Evolutionary conservation across 2,797 vertebrate species (phyloP), one percentile per base, ranked within the genome.

Genomic region (Anas capensis): DNA sequence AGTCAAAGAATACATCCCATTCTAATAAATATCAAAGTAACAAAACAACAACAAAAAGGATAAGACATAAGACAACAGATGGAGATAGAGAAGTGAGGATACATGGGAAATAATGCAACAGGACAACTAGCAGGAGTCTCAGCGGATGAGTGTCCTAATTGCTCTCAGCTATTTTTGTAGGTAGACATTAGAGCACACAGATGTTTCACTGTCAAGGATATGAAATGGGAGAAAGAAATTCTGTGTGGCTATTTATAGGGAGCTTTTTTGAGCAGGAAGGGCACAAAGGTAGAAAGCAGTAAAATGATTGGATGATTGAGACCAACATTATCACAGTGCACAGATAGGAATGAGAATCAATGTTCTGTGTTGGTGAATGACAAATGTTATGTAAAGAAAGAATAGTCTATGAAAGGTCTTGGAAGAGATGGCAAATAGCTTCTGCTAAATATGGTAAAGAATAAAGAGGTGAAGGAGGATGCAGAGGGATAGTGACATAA

Each of bases 341-440:
- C 44, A 80, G 72, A 64, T 68, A 83, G 77, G 75, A 87, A 56
- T 18, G 10, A 23, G 33, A 93, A 91, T 64, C 84, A 68, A 31
- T 93, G 53, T 68, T 92, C 89, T 91, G 23, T 49, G 26, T 53
- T 88, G 65, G 14, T 68, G 57, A 91, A 83, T 80, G 87, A 82
- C 81, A 91, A 86, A 77, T 53, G 31, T 9, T 70, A 82, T 36
- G 60, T 88, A 88, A 94, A 92, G 75, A 85, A 82, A 75, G 68
- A 88, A 66, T 27, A 85, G 38, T 44, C 48, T 81, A 5, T 83
- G 61, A 88, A 86, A 73, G 12, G 38, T 84, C 66, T 88, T 90
- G 44, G 65, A 89, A 88, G 40, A 85, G 40, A 66, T 57, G 38
- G 58, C 8, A 36, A 82, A 42, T 48, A 82, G 36, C 18, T 80